Percentiles rank a stretch among this genome's conserved stretches.
phyloP scores from a whole-genome alignment of 2,888 invertebrate genomes.

The Mongoloraphidia duomilia region DNA sequence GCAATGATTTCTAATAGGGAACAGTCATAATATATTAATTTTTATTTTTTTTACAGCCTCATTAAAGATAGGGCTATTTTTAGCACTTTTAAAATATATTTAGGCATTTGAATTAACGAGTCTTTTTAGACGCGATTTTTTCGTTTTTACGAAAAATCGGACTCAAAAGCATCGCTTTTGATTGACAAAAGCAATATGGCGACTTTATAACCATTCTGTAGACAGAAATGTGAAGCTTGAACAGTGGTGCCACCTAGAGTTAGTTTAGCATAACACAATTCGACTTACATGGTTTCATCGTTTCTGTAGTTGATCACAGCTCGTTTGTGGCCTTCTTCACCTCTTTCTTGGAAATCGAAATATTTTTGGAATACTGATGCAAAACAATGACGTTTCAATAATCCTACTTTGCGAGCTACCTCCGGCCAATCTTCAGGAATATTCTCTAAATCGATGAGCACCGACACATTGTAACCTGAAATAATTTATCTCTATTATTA shows the following conservation, averaged over 20 bases:
- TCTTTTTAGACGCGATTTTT: too few relatives aligned
- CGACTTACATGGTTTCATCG: constrained; percentile 90
- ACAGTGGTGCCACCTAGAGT: background rate
- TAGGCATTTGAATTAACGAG: too few relatives aligned
- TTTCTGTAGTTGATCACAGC: constrained; percentile 98
- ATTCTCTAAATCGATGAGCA: constrained; percentile 83
- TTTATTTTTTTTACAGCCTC: too few relatives aligned
- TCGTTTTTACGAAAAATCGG: constrained; percentile 4
- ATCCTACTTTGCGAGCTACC: constrained; percentile 80
- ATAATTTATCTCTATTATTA: constrained; percentile 6
- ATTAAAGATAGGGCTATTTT: too few relatives aligned
- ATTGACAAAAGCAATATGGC: background rate
- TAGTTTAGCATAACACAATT: background rate
- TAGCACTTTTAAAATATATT: too few relatives aligned
- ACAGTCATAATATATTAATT: too few relatives aligned
- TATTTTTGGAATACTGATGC: constrained; percentile 99
- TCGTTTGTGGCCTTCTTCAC: constrained; percentile 77
- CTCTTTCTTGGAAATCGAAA: constrained; percentile 93
- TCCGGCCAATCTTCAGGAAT: constrained; percentile 83
- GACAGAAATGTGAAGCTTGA: background rate
- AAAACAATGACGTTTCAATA: constrained; percentile 95
- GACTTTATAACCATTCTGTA: background rate
- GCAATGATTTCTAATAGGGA: too few relatives aligned
- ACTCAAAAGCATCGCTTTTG: constrained; percentile 1
- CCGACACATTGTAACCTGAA: constrained; percentile 84